phyloP scores from a whole-genome alignment of 1,140 invertebrate genomes.

The Cotesia typhae region DNA sequence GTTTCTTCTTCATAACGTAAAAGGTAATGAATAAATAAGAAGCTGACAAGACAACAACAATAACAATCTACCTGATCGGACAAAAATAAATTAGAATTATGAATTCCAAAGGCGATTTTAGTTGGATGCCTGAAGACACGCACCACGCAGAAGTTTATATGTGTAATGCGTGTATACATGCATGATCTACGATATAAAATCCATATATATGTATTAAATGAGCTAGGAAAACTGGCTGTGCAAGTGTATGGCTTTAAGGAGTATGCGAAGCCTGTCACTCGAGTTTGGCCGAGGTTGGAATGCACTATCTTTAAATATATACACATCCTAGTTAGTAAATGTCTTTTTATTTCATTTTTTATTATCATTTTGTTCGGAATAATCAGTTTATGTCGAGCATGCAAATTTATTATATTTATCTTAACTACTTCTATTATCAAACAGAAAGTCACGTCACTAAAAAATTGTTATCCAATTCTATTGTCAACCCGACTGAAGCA shows the following conservation, averaged over 20 bases:
- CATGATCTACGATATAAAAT: background rate
- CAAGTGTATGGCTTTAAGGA: background rate
- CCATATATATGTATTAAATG: slow-evolving; percentile 13
- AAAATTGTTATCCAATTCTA: no score
- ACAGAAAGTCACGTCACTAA: no score
- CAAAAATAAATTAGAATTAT: no score
- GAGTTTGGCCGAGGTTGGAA: slow-evolving; percentile 20
- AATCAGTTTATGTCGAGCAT: no score
- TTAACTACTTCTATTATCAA: no score
- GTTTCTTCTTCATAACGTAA: no score
- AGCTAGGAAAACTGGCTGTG: slow-evolving; percentile 2
- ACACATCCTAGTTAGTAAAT: background rate
- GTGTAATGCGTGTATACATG: no score
- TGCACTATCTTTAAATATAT: background rate
- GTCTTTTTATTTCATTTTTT: background rate
- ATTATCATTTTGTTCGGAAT: no score
- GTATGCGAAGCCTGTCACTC: slow-evolving; percentile 23
- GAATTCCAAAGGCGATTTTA: background rate
- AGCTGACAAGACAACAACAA: background rate
- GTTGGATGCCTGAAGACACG: background rate
- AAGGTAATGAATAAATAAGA: no score
- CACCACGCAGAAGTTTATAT: background rate
- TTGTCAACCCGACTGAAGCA: no score
- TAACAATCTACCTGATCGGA: background rate
- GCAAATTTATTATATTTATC: no score